Conservation (phyloP, 1,140 invertebrate species). For the Tachypleus tridentatus region DNA sequence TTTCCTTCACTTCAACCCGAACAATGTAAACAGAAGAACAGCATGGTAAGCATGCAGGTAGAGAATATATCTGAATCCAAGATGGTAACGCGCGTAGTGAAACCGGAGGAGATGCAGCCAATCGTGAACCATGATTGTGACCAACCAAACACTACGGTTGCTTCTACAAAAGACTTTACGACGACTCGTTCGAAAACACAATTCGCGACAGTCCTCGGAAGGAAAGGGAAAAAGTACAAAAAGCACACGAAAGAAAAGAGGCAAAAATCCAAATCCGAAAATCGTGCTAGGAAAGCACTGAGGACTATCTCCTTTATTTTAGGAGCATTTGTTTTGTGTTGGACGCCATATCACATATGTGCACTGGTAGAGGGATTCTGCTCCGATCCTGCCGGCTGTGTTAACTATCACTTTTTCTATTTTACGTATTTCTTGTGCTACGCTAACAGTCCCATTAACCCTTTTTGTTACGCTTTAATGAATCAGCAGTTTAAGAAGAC, state of each 20-base stretch:
- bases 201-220: background rate
- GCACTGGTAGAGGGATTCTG: constrained; percentile 93
- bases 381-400: constrained; percentile 59
- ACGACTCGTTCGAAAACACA: background rate
- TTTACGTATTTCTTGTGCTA: constrained; percentile 98
- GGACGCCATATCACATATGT: constrained; percentile 46
- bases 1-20: too few species aligned
- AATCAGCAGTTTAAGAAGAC: constrained; percentile 99
- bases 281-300: constrained; percentile 91
- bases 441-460: constrained; percentile 94
- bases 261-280: constrained; percentile 93
- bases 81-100: constrained; percentile 13
- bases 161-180: background rate
- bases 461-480: constrained; percentile 94
- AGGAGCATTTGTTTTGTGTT: constrained; percentile 50
- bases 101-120: constrained; percentile 12
- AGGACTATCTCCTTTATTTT: constrained; percentile 96
- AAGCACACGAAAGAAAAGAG: constrained; percentile 43
- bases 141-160: background rate
- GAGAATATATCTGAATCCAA: background rate
- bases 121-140: constrained; percentile 4
- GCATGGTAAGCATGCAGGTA: background rate
- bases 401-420: constrained; percentile 85
- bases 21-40: background rate
- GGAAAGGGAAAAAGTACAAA: constrained; percentile 3